Percentiles rank a stretch among this genome's conserved stretches.
These are phyloP conservation scores for Gila robusta DNA, from an alignment of 2,797 vertebrate species.

Conservation along the genomic window DNA sequence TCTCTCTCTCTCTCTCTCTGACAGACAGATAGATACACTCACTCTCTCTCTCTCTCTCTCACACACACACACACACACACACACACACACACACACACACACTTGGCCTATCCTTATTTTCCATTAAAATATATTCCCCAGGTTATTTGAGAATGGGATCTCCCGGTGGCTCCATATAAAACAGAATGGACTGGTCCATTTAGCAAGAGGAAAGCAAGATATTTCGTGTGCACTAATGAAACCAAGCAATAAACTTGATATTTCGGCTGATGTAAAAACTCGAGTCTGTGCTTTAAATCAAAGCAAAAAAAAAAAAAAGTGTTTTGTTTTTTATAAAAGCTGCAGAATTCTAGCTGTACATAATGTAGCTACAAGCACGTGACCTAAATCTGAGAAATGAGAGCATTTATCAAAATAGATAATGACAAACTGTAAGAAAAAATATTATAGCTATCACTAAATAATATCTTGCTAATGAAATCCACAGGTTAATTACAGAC, in stretches of 20 bases:
- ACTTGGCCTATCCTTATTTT: conserved; percentile 16
- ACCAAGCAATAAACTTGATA: not conserved
- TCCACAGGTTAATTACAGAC: not conserved
- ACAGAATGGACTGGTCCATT: conserved; percentile 22
- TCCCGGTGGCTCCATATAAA: conserved; percentile 36
- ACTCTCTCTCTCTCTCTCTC: not conserved
- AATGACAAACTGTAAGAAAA: not conserved
- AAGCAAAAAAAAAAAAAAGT: not conserved
- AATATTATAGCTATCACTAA: not conserved
- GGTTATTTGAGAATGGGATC: conserved; percentile 46
- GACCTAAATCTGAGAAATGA: not conserved
- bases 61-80: not conserved
- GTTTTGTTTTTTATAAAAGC: not conserved
- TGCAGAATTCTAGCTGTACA: not conserved
- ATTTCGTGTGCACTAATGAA: not conserved
- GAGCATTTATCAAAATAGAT: not conserved
- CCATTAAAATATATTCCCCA: conserved; percentile 46
- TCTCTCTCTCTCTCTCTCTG: not conserved
- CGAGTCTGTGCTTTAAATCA: not conserved
- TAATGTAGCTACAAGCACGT: not conserved
- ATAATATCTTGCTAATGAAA: not conserved
- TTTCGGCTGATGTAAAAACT: not conserved
- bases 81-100: not conserved
- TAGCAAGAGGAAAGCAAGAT: not conserved
- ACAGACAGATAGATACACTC: too few species aligned